phyloP scores from a whole-genome alignment of 1,140 invertebrate genomes.

The Anastatus disparis region DNA sequence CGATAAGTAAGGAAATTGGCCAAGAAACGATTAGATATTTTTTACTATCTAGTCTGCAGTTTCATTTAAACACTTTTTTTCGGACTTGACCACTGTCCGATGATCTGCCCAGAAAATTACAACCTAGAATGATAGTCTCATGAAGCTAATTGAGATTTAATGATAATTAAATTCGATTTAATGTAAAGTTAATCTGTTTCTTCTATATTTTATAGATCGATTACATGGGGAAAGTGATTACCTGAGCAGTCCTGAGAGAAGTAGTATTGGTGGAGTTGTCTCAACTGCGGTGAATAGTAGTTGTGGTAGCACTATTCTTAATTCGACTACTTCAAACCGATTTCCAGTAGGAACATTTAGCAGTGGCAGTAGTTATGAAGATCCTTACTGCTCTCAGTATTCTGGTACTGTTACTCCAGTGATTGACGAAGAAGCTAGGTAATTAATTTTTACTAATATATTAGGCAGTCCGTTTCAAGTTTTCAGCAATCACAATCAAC shows the following conservation, averaged over 20 bases:
- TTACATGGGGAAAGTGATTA: slow-evolving; percentile 79
- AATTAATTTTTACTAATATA: slow-evolving; percentile 44
- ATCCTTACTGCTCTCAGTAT: slow-evolving; percentile 87
- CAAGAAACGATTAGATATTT: too few species aligned
- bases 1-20: too few species aligned
- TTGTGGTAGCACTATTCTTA: slow-evolving; percentile 75
- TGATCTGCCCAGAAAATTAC: too few species aligned
- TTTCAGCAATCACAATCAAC: too few species aligned
- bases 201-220: slow-evolving; percentile 64
- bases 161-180: too few species aligned
- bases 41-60: too few species aligned
- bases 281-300: slow-evolving; percentile 71
- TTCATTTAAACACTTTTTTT: too few species aligned
- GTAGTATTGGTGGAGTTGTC: slow-evolving; percentile 59
- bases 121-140: too few species aligned
- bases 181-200: too few species aligned
- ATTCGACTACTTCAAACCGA: slow-evolving; percentile 56
- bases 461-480: too few species aligned
- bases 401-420: slow-evolving; percentile 85
- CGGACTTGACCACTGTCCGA: too few species aligned
- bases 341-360: slow-evolving; percentile 65
- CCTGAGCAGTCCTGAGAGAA: slow-evolving; percentile 87
- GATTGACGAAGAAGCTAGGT: slow-evolving; percentile 92
- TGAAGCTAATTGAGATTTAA: too few species aligned
- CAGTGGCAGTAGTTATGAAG: slow-evolving; percentile 77